phyloP scores from a whole-genome alignment of 1,140 invertebrate genomes.

The Drosophila nannoptera region DNA sequence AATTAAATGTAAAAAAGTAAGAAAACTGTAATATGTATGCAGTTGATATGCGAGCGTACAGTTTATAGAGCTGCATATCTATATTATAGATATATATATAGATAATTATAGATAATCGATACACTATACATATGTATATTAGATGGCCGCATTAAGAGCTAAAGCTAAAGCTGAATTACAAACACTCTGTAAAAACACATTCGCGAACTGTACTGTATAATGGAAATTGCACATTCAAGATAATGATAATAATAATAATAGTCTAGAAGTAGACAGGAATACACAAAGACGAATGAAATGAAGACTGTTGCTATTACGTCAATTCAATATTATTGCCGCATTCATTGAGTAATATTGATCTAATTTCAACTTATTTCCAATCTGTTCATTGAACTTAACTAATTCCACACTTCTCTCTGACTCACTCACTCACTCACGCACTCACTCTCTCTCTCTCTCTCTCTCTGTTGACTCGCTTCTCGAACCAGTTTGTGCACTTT shows the following conservation, averaged over 20 bases:
- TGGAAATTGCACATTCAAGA: constrained; percentile 45
- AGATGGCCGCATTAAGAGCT: constrained; percentile 62
- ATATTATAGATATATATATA: constrained; percentile 34
- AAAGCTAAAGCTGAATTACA: constrained; percentile 57
- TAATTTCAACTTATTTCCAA: too few species aligned
- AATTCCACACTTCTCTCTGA: background rate
- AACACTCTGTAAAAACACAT: constrained; percentile 2
- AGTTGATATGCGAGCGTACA: constrained; percentile 62
- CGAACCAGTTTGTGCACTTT: constrained; percentile 31
- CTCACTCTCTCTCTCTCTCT: background rate
- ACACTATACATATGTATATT: constrained; percentile 17
- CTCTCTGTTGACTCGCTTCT: too few species aligned
- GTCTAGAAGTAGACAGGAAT: constrained; percentile 15
- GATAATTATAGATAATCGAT: constrained; percentile 33
- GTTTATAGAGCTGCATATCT: constrained; percentile 37
- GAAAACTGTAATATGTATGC: constrained; percentile 36
- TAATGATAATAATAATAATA: constrained; percentile 4
- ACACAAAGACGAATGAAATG: constrained; percentile 29
- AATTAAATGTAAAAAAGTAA: constrained; percentile 30
- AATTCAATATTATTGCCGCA: background rate
- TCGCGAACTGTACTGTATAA: constrained; percentile 20
- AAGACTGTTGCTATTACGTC: constrained; percentile 22
- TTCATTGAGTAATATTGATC: background rate
- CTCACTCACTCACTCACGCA: background rate
- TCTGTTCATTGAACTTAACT: too few species aligned